Base-by-base conservation (phyloP, 2,113 vertebrate genomes). In the Balaeniceps rex region DNA sequence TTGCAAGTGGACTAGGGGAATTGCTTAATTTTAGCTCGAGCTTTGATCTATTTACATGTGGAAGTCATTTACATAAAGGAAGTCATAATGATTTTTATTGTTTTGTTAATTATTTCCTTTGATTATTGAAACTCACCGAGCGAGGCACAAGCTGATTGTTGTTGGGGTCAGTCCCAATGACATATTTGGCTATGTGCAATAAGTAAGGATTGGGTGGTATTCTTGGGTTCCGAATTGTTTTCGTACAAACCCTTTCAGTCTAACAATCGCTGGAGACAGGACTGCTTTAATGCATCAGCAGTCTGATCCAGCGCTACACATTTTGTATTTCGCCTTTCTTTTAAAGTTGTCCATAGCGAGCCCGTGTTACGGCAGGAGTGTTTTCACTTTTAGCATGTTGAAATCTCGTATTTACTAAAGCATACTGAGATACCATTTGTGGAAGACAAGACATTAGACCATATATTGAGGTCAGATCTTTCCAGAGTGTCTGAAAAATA, bases 31-130 rank as follows among this genome's bases (percentile, higher is more conserved):
- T 96, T 94, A 66, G 75, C 64, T 77, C 49, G 14, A 38, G 77
- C 89, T 96, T 95, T 94, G 91, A 90, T 95, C 87, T 81, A 23
- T 95, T 95, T 95, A 79, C 91, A 79, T 97, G 96, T 96, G 78
- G 93, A 94, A 95, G 46, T 83, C 29, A 95, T 97, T 95, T 96
- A 78, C 96, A 96, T 93, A 77, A 84, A 93, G 95, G 89, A 95
- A 94, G 82, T 80, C 81, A 80, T 95, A 94, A 79, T 54, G 44
- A 96, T 91, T 84, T 94, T 91, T 94, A 91, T 95, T 96, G 82
- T 95, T 97, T 95, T 80, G 81, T 86, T 96, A 95, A 95, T 97
- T 87, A 88, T 95, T 94, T 97, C 91, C 77, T 95, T 96, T 97
- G 93, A 95, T 95, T 94, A 91, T 81, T 72, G 84, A 94, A 94